Evolutionary conservation across 2,888 invertebrate species (phyloP).

Genomic region (Cephus sareptanus): DNA sequence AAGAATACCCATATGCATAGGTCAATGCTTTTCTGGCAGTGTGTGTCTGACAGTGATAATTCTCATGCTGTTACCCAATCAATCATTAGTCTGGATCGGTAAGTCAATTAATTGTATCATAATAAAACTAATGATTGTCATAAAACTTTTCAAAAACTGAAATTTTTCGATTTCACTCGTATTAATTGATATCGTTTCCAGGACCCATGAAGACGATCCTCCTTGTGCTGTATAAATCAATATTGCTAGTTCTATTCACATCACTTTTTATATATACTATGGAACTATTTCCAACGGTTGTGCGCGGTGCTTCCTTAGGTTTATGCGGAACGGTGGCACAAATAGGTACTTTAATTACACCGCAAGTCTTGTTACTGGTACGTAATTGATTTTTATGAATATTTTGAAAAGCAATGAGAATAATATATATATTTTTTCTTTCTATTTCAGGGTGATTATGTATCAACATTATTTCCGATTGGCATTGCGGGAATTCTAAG

Average conservation of each 20-base stretch:
- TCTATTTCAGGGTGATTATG: conserved; percentile 37
- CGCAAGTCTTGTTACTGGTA: conserved; percentile 59
- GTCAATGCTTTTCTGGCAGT: conserved; percentile 62
- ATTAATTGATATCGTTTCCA: conserved; percentile 25
- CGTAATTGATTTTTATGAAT: neutral
- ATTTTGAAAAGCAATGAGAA: neutral
- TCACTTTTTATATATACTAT: conserved; percentile 62
- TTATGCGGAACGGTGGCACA: conserved; percentile 67
- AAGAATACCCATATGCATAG: conserved; percentile 62
- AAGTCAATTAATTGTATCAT: conserved; percentile 13
- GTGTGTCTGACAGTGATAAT: conserved; percentile 62
- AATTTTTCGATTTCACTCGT: neutral
- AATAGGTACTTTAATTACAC: conserved; percentile 66
- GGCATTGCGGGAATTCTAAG: conserved; percentile 45
- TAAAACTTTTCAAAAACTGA: neutral
- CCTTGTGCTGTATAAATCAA: conserved; percentile 63
- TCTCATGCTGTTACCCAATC: conserved; percentile 45
- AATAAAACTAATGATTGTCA: neutral
- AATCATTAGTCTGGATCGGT: conserved; percentile 38
- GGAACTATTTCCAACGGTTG: conserved; percentile 63
- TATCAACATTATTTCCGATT: conserved; percentile 35
- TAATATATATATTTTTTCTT: neutral
- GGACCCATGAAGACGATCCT: conserved; percentile 43
- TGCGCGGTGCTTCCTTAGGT: conserved; percentile 63
- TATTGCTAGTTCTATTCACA: conserved; percentile 66